These are phyloP conservation scores for Eolophus roseicapilla DNA, from an alignment of 2,113 vertebrate species.

Conservation along the genomic window DNA sequence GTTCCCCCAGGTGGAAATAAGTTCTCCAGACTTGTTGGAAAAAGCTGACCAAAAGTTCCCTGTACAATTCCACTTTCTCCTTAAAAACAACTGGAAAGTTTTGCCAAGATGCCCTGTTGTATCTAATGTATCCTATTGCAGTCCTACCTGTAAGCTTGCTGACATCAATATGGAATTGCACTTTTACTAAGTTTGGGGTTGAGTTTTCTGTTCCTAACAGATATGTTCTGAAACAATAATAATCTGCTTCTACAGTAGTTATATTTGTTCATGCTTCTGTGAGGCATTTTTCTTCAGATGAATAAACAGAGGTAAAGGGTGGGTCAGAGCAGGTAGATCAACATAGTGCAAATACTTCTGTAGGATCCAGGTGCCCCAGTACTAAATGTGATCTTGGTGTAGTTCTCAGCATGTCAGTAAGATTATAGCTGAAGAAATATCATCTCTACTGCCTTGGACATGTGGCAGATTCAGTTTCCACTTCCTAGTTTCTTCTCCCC, in stretches of 20 bases:
- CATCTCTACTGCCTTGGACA: neutral
- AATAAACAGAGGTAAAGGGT: neutral
- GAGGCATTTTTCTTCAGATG: neutral
- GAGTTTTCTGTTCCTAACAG: neutral
- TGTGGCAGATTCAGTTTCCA: neutral
- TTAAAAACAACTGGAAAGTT: neutral
- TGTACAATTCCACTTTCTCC: neutral
- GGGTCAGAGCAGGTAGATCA: neutral
- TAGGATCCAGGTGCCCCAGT: neutral
- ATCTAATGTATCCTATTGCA: neutral
- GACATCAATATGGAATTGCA: neutral
- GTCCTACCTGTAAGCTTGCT: neutral
- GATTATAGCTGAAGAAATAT: neutral
- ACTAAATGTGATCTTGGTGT: neutral
- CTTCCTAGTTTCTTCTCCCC: neutral
- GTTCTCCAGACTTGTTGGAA: constrained; percentile 34
- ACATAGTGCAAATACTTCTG: neutral
- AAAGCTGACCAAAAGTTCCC: neutral
- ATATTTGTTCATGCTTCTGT: neutral
- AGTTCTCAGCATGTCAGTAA: neutral
- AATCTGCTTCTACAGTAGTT: neutral
- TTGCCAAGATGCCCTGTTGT: neutral
- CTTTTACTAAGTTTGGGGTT: neutral
- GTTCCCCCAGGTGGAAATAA: constrained; percentile 60
- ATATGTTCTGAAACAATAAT: neutral